phyloP scores from a whole-genome alignment of 2,888 invertebrate species.

The Rhagonycha lutea region DNA sequence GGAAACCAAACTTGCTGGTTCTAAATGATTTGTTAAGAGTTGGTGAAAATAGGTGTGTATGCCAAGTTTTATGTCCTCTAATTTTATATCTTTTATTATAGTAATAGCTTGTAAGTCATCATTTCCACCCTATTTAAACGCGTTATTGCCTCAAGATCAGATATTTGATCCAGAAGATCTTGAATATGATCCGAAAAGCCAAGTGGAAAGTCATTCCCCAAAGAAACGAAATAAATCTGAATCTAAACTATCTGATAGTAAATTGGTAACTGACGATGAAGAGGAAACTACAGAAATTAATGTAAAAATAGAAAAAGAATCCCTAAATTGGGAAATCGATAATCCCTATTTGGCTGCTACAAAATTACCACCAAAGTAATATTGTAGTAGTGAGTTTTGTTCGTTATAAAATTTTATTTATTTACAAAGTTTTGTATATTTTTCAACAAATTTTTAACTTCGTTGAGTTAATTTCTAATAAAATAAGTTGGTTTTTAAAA shows the following conservation, averaged over 20 bases:
- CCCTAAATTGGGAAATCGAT: constrained; percentile 64
- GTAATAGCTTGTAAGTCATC: constrained; percentile 86
- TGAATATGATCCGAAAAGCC: constrained; percentile 67
- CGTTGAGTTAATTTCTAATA: not conserved
- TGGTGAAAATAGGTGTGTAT: no score
- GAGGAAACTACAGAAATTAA: constrained; percentile 44
- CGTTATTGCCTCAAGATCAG: constrained; percentile 90
- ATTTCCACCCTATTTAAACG: constrained; percentile 82
- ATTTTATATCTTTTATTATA: constrained; percentile 51
- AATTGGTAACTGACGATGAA: constrained; percentile 50
- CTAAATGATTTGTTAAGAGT: no score
- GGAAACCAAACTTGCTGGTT: no score
- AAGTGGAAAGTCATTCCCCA: constrained; percentile 49
- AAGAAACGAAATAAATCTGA: constrained; percentile 45
- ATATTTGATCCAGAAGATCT: constrained; percentile 90
- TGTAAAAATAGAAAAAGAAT: constrained; percentile 52
- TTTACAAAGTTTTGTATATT: not conserved
- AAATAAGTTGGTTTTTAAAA: not conserved
- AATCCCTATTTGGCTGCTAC: constrained; percentile 70
- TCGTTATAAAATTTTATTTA: not conserved
- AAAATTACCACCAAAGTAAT: constrained; percentile 45
- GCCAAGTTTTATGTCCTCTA: no score
- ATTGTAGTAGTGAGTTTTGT: not conserved
- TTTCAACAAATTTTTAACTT: not conserved
- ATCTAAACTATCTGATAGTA: constrained; percentile 42